Conservation (phyloP, 2,888 invertebrate genomes). For the Ormyrus nitidulus region DNA sequence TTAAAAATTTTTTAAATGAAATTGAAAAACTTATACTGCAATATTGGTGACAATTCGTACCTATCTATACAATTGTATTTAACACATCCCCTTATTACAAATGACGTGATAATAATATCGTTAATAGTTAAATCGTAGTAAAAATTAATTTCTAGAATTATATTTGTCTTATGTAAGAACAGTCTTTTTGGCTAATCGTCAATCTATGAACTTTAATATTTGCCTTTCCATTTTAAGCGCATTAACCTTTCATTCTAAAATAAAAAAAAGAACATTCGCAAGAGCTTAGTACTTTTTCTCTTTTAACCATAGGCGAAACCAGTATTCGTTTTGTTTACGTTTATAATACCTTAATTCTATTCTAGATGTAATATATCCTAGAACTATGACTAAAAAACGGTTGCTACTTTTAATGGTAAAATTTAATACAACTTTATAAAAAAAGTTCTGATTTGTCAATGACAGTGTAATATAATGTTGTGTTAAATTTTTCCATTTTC, state of each 20-base stretch:
- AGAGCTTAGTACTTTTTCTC: slow-evolving; percentile 32
- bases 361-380: slow-evolving; percentile 57
- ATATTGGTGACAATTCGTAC: no score
- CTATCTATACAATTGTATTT: no score
- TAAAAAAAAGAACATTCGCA: slow-evolving; percentile 13
- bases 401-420: slow-evolving; percentile 35
- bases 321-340: slow-evolving; percentile 28
- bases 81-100: slow-evolving; percentile 58
- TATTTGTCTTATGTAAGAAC: slow-evolving; percentile 70
- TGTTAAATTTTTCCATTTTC: slow-evolving; percentile 33
- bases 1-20: slow-evolving; percentile 12
- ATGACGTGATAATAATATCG: slow-evolving; percentile 66
- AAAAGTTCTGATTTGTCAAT: no score
- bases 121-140: slow-evolving; percentile 62
- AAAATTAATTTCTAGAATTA: slow-evolving; percentile 69
- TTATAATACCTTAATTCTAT: slow-evolving; percentile 45
- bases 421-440: no score
- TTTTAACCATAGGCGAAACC: slow-evolving; percentile 47
- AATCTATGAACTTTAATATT: slow-evolving; percentile 71
- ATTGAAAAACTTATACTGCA: no score
- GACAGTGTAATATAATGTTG: no score
- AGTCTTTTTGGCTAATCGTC: slow-evolving; percentile 73
- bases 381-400: slow-evolving; percentile 63
- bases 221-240: slow-evolving; percentile 56
- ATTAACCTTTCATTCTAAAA: slow-evolving; percentile 39